phyloP scores from a whole-genome alignment of 2,888 invertebrate genomes.

The Coelogynopora nodosa region DNA sequence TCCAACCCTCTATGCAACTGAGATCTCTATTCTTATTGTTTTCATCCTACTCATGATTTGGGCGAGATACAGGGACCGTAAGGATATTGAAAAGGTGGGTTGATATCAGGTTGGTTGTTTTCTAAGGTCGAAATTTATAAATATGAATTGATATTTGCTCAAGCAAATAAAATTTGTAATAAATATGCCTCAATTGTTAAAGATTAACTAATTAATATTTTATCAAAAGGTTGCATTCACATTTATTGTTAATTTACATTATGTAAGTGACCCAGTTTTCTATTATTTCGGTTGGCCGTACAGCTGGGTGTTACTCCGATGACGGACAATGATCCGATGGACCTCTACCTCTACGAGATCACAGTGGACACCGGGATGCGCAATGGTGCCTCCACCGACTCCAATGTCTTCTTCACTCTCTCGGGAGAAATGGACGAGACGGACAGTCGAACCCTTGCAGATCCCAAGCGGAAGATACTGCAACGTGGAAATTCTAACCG shows the following conservation, averaged over 20 bases:
- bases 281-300: not conserved
- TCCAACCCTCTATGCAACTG: conserved; percentile 62
- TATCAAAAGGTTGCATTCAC: not conserved
- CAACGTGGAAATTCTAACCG: conserved; percentile 59
- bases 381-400: conserved; percentile 58
- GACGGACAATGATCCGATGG: conserved; percentile 61
- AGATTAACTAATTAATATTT: not conserved
- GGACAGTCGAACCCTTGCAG: conserved; percentile 59
- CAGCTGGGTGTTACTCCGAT: conserved; percentile 61
- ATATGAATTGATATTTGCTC: too few species aligned
- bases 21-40: conserved; percentile 58
- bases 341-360: conserved; percentile 63
- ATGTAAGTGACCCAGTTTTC: not conserved
- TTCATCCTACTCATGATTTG: conserved; percentile 61
- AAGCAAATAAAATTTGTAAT: too few species aligned
- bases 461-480: conserved; percentile 60
- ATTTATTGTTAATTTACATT: not conserved
- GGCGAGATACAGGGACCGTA: conserved; percentile 62
- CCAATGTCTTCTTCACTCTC: conserved; percentile 61
- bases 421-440: conserved; percentile 63
- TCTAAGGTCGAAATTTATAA: too few species aligned
- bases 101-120: too few species aligned
- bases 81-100: conserved; percentile 60
- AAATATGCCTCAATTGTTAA: too few species aligned
- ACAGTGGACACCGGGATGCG: conserved; percentile 62